These are phyloP conservation scores for Halisarca cf. caerulea DNA, from an alignment of 37 sponge, comb jelly and placozoan genomes.

Conservation along the genomic window DNA sequence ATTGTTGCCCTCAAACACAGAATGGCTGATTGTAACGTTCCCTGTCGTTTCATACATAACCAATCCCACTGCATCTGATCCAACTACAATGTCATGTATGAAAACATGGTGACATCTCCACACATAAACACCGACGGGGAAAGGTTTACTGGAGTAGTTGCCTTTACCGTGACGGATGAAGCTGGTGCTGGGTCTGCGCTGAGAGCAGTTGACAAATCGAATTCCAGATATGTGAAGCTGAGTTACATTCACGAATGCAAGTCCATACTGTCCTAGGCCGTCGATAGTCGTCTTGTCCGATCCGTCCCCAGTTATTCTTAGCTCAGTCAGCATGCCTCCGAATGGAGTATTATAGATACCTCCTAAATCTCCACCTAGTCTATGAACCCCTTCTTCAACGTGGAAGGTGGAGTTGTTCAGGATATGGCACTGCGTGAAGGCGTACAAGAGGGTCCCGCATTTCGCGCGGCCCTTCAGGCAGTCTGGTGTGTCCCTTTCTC, in stretches of 20 bases:
- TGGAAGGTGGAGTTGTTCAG: background rate
- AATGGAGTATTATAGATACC: background rate
- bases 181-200: background rate
- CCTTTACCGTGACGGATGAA: background rate
- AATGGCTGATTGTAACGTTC: background rate
- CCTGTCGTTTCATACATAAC: background rate
- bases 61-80: background rate
- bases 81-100: background rate
- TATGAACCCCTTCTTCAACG: background rate
- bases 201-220: background rate
- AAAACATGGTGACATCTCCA: background rate
- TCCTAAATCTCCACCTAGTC: background rate
- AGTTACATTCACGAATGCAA: slow-evolving; percentile 1
- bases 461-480: background rate
- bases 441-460: background rate
- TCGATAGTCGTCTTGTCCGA: background rate
- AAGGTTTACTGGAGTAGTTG: background rate
- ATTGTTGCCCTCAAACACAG: background rate
- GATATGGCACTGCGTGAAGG: background rate
- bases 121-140: background rate
- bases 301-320: background rate
- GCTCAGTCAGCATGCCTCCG: background rate
- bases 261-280: background rate
- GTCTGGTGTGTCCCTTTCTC: too few relatives aligned
- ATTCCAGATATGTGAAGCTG: background rate